Base-by-base conservation (phyloP, 1,140 invertebrate species). In the Diachasmimorpha longicaudata region DNA sequence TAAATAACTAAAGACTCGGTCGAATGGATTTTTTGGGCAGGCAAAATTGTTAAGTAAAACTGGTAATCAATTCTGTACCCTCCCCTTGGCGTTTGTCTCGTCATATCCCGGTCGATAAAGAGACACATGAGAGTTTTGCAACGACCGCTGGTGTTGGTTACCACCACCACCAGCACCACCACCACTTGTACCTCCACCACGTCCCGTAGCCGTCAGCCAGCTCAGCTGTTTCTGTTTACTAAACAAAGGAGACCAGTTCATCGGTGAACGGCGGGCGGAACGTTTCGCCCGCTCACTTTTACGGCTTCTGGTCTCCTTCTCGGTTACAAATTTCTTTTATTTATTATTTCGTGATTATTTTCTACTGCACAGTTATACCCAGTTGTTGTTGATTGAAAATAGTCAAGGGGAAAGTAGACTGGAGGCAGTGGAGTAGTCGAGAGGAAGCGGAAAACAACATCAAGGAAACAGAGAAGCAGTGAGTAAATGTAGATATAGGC, bases 161-260 rank as follows among this genome's bases (percentile, higher is more conserved):
- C 36, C 72, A 52, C 74, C 74, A 74, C 74, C 74, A 70, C 71
- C 6, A 3, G 31, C 48, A n/a, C 75, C 77, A n/a, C n/a, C 74
- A 74, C 74, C 74, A 70, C 71, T 31, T 31, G 31, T 46, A n/a
- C 75, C 77, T 37, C 69, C 31, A 75, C 63, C 66, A 19, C 73
- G 48, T 77, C 70, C 55, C 67, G 14, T 39, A 70, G 31, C 70
- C 68, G 46, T 67, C 75, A 67, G 42, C 66, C 44, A 77, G 77
- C 84, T 85, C 85, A 86, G 85, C 85, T 86, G 85, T 85, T 86
- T 84, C 85, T 86, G 85, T 86, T 86, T 86, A 86, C 84, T 82
- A 85, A 85, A 86, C 84, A 86, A 85, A 86, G 84, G 80, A 83
- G 81, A 79, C 68, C 80, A 86, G 85, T 86, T 78, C 73, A 81